Evolutionary conservation across 2,797 vertebrate species (phyloP).

Genomic region (Coregonus suidteri): DNA sequence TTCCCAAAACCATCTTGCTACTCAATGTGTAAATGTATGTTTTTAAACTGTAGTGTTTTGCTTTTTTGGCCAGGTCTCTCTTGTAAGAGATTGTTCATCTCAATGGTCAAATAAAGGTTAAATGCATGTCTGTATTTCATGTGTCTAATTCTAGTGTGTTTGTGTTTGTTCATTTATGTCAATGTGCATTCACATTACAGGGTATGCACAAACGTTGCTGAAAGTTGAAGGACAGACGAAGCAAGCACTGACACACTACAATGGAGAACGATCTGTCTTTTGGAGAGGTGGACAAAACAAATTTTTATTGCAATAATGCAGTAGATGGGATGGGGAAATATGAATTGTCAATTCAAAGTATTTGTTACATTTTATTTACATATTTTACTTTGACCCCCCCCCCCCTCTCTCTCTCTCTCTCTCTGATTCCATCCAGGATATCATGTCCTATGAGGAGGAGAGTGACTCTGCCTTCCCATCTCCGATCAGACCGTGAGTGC

Average conservation of each 20-base stretch:
- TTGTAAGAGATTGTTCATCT: too few species aligned
- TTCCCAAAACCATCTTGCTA: too few species aligned
- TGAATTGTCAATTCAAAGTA: not conserved
- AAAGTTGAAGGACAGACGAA: conserved; percentile 40
- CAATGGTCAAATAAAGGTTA: too few species aligned
- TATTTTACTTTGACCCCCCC: not conserved
- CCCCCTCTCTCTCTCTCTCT: conserved; percentile 7
- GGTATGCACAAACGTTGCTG: conserved; percentile 58
- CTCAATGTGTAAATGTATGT: too few species aligned
- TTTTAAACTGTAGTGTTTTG: too few species aligned
- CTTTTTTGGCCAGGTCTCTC: too few species aligned
- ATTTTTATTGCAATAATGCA: conserved; percentile 11
- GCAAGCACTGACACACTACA: conserved; percentile 36
- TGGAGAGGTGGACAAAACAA: conserved; percentile 61
- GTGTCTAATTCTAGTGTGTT: not conserved
- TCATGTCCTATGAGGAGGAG: conserved; percentile 75
- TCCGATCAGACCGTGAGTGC: conserved; percentile 72
- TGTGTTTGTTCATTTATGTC: not conserved
- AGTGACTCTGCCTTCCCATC: conserved; percentile 63
- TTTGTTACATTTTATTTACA: not conserved
- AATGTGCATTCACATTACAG: conserved; percentile 38
- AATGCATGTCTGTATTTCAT: not conserved
- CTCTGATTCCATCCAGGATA: conserved; percentile 60
- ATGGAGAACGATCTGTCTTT: conserved; percentile 70
- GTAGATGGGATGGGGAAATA: not conserved